Percentiles rank a stretch among this genome's conserved stretches.
Evolutionary conservation across 2,797 vertebrate species (phyloP).

Genomic region (Argyrosomus regius): DNA sequence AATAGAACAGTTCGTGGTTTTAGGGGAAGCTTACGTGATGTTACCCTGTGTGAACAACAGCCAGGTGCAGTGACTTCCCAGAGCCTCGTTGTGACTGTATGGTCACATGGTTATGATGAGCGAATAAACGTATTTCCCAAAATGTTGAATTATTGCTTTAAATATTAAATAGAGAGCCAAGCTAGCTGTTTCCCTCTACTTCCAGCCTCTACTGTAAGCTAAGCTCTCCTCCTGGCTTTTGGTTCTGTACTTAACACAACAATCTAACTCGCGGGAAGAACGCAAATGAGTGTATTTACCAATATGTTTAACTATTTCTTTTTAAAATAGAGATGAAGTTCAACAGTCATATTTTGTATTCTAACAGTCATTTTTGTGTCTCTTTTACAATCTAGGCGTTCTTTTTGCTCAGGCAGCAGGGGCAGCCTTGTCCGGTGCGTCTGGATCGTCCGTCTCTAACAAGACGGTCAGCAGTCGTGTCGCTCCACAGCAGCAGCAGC

Average conservation of each 20-base stretch:
- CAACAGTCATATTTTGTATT: not conserved
- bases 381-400: conserved; percentile 85
- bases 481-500: conserved; percentile 72
- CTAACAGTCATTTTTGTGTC: not conserved
- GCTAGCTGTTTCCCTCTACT: not conserved
- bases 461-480: conserved; percentile 80
- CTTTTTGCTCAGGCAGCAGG: conserved; percentile 94
- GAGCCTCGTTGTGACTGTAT: too few relatives aligned
- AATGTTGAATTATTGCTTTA: not conserved
- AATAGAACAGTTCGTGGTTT: not conserved
- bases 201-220: not conserved
- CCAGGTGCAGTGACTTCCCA: not conserved
- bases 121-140: not conserved
- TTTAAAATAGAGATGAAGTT: not conserved
- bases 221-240: not conserved
- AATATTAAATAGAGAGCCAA: not conserved
- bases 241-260: not conserved
- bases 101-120: not conserved
- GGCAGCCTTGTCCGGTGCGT: conserved; percentile 82
- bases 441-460: conserved; percentile 79
- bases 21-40: not conserved
- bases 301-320: not conserved
- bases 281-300: not conserved
- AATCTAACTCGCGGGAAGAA: not conserved
- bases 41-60: not conserved